Percentiles rank a stretch among this genome's conserved stretches.
phyloP scores from a whole-genome alignment of 1,140 invertebrate species.

The Drosophila burlai region DNA sequence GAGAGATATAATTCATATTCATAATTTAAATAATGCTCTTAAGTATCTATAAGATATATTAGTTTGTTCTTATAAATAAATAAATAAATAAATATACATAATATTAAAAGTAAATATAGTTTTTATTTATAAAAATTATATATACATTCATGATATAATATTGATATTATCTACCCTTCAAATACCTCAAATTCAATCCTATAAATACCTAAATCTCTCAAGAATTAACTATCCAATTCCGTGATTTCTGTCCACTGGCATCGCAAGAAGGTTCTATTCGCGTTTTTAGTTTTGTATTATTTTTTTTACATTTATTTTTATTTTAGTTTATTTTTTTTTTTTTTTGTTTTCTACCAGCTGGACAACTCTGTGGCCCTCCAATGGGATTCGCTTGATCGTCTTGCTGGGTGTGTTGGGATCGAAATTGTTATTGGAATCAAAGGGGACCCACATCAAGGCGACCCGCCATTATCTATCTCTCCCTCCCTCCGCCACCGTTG shows the following conservation, averaged over 20 bases:
- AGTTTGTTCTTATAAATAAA: neutral
- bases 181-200: neutral
- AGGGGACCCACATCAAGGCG: conserved; percentile 69
- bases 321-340: neutral
- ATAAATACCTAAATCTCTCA: conserved; percentile 9
- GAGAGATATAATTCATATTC: too few relatives aligned
- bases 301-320: neutral
- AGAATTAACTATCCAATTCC: conserved; percentile 21
- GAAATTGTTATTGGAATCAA: conserved; percentile 29
- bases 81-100: neutral
- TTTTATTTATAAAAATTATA: too few relatives aligned
- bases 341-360: conserved; percentile 3
- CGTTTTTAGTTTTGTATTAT: neutral
- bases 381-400: conserved; percentile 29
- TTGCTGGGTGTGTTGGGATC: conserved; percentile 37
- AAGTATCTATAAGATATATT: neutral
- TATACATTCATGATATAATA: neutral
- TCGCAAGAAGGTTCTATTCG: conserved; percentile 12
- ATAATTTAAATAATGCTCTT: too few relatives aligned
- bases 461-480: conserved; percentile 55
- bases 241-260: conserved; percentile 19
- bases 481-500: neutral
- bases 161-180: neutral
- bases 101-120: too few relatives aligned
- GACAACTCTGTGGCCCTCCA: conserved; percentile 9